Base-by-base conservation (phyloP, 1,140 invertebrate genomes). In the Tetraneura akinire region DNA sequence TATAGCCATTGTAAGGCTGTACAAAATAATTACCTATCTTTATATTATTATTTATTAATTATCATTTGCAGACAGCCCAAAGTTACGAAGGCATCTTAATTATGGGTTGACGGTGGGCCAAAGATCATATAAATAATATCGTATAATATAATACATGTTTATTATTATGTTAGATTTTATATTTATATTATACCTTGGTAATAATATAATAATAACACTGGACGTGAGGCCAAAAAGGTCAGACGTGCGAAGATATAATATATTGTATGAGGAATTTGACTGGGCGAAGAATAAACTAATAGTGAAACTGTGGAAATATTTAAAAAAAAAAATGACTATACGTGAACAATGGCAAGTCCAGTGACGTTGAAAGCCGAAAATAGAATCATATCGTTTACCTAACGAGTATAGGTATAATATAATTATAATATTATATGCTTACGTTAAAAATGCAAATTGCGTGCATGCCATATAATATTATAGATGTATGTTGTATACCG, bases 211-310 rank as follows among this genome's bases (percentile, higher is more conserved):
- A 26, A 62, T n/a, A n/a, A 32, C 16, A 62, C 9, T 37, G 29
- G 62, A 42, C 32, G 62, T 64, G 62, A 64, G 62, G 62, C 62
- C 62, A 64, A 64, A 37, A 64, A 64, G 62, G 32, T 29, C 62
- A 37, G 18, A 37, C 32, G 18, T 37, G 62, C 45, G 10, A 62
- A 62, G 57, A 32, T 29, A 62, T 23, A 16, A 62, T 29, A 62
- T 37, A 37, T 4, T 37, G 23, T 4, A 26, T 16, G 26, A 29
- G 14, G 57, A 60, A 60, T 29, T 60, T 14, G 29, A 18, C 1
- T 6, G 23, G 29, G 26, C 26, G 6, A 62, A 14, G 9, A 62
- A 9, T 14, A 14, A 32, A 29, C 16, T 60, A 26, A 4, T 14
- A 16, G 5, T n/a, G n/a, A 60, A 6, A 26, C 57, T 60, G 26